Evolutionary conservation across 2,888 invertebrate species (phyloP).

Genomic region (Schizotus pectinicornis): DNA sequence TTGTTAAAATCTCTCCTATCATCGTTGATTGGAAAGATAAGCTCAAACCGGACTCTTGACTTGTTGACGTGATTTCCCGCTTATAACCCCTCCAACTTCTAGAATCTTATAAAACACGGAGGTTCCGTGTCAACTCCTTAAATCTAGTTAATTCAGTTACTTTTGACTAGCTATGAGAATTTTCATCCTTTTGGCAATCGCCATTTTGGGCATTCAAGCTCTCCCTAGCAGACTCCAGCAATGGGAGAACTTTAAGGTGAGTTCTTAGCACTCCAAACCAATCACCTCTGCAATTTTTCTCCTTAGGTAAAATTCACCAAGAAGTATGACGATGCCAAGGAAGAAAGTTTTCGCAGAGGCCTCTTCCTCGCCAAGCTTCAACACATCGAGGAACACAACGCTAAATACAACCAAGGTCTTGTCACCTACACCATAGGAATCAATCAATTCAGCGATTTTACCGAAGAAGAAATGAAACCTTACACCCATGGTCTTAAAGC

Average conservation of each 20-base stretch:
- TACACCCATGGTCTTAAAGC: conserved; percentile 15
- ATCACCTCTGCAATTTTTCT: not conserved
- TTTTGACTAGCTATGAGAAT: not conserved
- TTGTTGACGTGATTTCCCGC: too few relatives aligned
- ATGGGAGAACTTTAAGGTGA: conserved; percentile 2
- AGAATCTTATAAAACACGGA: too few relatives aligned
- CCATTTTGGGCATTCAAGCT: not conserved
- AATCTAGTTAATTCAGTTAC: too few relatives aligned
- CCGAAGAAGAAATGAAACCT: conserved; percentile 12
- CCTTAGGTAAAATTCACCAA: conserved; percentile 4
- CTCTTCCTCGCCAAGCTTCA: conserved; percentile 4
- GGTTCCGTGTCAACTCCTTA: too few relatives aligned
- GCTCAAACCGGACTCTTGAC: too few relatives aligned
- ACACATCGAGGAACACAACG: conserved; percentile 15
- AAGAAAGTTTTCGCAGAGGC: conserved; percentile 6
- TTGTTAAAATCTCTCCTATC: too few relatives aligned
- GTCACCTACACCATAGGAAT: conserved; percentile 14
- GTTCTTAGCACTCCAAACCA: not conserved
- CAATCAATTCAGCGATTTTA: conserved; percentile 13
- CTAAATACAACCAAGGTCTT: conserved; percentile 6
- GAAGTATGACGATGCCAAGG: conserved; percentile 10
- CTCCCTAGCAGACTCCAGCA: not conserved
- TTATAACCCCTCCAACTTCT: too few relatives aligned
- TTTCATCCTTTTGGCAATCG: not conserved
- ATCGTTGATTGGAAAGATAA: too few relatives aligned